Evolutionary conservation across 2,888 invertebrate genomes (phyloP), one percentile per base, ranked within the genome.

Genomic region (Andrena fulva): DNA sequence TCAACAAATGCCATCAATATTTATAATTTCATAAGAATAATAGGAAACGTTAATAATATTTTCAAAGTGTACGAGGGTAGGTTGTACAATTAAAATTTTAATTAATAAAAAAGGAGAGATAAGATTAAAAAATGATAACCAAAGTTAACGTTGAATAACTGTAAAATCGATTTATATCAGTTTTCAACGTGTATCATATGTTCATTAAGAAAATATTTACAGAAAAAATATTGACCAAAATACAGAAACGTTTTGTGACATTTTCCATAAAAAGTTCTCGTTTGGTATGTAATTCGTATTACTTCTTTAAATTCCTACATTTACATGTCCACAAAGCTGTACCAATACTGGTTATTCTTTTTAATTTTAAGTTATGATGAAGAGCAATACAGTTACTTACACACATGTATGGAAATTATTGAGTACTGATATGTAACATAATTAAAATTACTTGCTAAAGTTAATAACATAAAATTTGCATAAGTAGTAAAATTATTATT

Each of bases 141-240:
- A 84, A 76, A 77, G 86, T 85, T 85, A 84, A 82, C 64, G 80
- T 87, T 82, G 64, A 77, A 60, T 71, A 80, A 74, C 74, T 84
- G 78, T 79, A 86, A 84, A 84, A 77, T 80, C 71, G 54, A 77
- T 80, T 84, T 85, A 82, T 78, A 75, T 78, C 82, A 77, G 74
- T 77, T 85, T 73, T 74, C 59, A 50, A 74, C 80, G 77, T 83
- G 71, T 85, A 77, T 67, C 52, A 35, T 76, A 77, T 79, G 71
- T 84, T 80, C 77, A 77, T 75, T 80, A 76, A 77, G 64, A 63
- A 52, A 66, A 48, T 24, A 71, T 76, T 84, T 81, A 59, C 56
- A 33, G 59, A 54, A 81, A 59, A 59, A 73, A 67, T 54, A 72
- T 64, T 63, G 12, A 70, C 12, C 35, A 63, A 84, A 80, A 73